Base-by-base conservation (phyloP, 2,113 vertebrate species). In the Charadrius vociferus region DNA sequence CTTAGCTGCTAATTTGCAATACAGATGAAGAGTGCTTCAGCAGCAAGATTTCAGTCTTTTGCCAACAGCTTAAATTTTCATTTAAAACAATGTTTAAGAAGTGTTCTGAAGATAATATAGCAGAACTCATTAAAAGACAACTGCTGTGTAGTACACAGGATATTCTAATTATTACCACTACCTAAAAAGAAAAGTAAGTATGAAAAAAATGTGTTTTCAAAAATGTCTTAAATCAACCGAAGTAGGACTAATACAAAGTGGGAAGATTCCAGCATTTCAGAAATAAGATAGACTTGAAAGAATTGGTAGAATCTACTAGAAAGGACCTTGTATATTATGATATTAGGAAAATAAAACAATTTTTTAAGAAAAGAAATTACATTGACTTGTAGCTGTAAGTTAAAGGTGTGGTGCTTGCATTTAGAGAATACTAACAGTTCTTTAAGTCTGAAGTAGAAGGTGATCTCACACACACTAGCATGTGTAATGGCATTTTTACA, bases 1-100 rank as follows among this genome's bases (percentile, higher is more conserved):
- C 81, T 91, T 72, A 90, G 58, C 23, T 92, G 32, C 41, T 93
- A 39, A 96, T 97, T 96, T 96, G 58, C 68, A 86, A 84, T 84
- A 80, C 58, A 95, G 72, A 94, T 95, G 58, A 88, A 88, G 63
- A 47, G 53, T 50, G 9, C 78, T 95, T 81, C 39, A 86, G 52
- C 52, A 68, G 29, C 4, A 63, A 63, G 61, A 63, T 71, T 86
- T 91, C 74, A 61, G 27, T 72, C 59, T 90, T 90, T 71, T 88
- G 86, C 78, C 74, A 90, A 30, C 36, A 94, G 68, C 86, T 88
- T 95, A 34, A 81, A 91, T 92, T 87, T 83, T 97, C 23, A 45
- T 93, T 94, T 94, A 79, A 93, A 92, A 81, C 19, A 62, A 36
- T 68, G n/a, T 79, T 96, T 88, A 86, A 79, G 53, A 86, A 84